Evolutionary conservation across 2,113 vertebrate species (phyloP).

Genomic region (Hemicordylus capensis): DNA sequence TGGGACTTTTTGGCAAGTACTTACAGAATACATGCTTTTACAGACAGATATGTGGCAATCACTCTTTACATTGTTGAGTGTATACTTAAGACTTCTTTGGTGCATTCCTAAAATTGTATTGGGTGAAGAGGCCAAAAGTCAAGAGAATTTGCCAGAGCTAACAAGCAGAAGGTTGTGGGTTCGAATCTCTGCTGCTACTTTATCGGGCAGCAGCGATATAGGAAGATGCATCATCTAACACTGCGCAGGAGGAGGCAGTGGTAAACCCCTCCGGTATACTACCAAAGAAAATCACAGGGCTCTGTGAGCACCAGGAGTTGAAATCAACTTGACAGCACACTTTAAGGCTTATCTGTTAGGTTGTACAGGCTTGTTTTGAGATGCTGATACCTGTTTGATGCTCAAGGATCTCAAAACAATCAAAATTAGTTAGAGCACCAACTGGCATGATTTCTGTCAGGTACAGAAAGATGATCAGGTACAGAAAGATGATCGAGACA

Average conservation of each 20-base stretch:
- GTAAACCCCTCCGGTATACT: too few species aligned
- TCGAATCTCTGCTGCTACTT: too few species aligned
- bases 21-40: too few species aligned
- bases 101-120: neutral
- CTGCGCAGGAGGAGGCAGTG: too few species aligned
- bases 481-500: accelerated
- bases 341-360: accelerated
- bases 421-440: accelerated
- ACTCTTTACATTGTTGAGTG: neutral
- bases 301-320: too few species aligned
- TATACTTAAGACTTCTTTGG: neutral
- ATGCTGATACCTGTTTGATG: accelerated
- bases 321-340: too few species aligned
- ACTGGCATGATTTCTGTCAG: accelerated
- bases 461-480: accelerated
- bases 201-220: too few species aligned
- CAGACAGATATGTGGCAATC: neutral
- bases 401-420: accelerated
- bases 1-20: too few species aligned
- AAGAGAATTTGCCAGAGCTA: too few species aligned
- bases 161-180: too few species aligned
- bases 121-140: neutral
- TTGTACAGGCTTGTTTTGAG: accelerated
- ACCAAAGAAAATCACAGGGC: too few species aligned
- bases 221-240: too few species aligned